Base-by-base conservation (phyloP, 2,888 invertebrate genomes). In the Hetaerina titia region DNA sequence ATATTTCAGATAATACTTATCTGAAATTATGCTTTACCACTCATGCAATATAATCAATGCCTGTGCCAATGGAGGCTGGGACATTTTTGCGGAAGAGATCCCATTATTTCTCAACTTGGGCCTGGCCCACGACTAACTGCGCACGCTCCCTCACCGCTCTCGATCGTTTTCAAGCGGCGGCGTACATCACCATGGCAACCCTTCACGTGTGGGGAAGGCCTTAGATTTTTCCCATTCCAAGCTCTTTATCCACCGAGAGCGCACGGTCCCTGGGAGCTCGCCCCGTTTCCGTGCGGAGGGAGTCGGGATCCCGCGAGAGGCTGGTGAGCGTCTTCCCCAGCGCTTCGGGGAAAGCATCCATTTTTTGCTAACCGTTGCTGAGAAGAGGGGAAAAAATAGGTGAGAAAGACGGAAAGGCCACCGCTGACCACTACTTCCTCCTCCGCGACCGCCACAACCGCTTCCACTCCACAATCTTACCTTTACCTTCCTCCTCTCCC, bases 171-270 rank as follows among this genome's bases (percentile, higher is more conserved):
- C 92, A 69, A 92, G 92, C 89, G 56, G 45, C 81, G 92, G 92
- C 92, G 92, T 92, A 92, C 56, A 92, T 92, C 92, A 69, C 92
- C 92, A 92, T 92, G 92, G 92, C 92, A 92, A 92, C 92, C 92
- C 92, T 92, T 92, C 92, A 92, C 92, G 92, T 92, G 92, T 56
- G 92, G 69, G 69, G 22, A 74, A 74, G 92, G 57, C 92, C 13
- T 64, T 74, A 92, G 92, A 74, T 92, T 74, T 92, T 92, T 92
- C 92, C 69, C 92, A 92, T 90, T 90, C 90, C 90, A 69, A 90
- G 64, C 92, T 31, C 74, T 69, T 31, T 22, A 6, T 17, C 81
- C 81, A 31, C 31, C 31, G 31, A 31, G 81, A 81, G 81, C 81
- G 81, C 31, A 31, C 81, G 81, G 81, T n/a, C 81, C n/a, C 11